These are phyloP conservation scores for Caenorhabditis tropicalis DNA, from an alignment of 1,140 invertebrate species.

Conservation along the genomic window DNA sequence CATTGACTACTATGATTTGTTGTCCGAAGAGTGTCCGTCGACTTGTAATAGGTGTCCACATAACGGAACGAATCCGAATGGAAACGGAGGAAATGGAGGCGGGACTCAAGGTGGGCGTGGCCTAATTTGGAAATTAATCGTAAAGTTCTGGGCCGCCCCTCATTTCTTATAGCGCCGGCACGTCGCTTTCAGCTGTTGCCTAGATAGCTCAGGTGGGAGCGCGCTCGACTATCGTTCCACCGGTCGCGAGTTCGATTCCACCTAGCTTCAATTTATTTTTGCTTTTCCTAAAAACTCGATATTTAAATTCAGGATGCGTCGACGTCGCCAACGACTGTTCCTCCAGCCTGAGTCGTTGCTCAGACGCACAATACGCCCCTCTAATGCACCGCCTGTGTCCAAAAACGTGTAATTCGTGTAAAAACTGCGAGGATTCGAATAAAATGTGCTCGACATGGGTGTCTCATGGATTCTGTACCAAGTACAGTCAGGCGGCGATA, in stretches of 20 bases:
- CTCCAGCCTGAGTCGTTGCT: not conserved
- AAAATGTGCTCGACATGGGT: constrained; percentile 21
- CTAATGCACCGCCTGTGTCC: constrained; percentile 29
- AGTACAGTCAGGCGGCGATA: not conserved
- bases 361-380: not conserved
- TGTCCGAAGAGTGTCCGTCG: constrained; percentile 17
- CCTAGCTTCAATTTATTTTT: too few relatives aligned
- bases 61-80: constrained; percentile 27
- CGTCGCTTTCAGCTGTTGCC: too few relatives aligned
- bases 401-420: constrained; percentile 25
- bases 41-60: constrained; percentile 42
- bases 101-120: not conserved
- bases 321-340: constrained; percentile 27
- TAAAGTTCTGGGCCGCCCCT: too few relatives aligned
- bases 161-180: too few relatives aligned
- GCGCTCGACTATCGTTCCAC: too few relatives aligned
- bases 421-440: not conserved
- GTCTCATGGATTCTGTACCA: not conserved
- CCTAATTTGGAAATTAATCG: too few relatives aligned
- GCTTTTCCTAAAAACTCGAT: not conserved
- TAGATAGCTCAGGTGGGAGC: too few relatives aligned
- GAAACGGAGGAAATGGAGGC: not conserved
- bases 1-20: constrained; percentile 13
- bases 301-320: not conserved
- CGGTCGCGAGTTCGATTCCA: too few relatives aligned